Base-by-base conservation (phyloP, 2,888 invertebrate species). In the Rhabditoides inermis region DNA sequence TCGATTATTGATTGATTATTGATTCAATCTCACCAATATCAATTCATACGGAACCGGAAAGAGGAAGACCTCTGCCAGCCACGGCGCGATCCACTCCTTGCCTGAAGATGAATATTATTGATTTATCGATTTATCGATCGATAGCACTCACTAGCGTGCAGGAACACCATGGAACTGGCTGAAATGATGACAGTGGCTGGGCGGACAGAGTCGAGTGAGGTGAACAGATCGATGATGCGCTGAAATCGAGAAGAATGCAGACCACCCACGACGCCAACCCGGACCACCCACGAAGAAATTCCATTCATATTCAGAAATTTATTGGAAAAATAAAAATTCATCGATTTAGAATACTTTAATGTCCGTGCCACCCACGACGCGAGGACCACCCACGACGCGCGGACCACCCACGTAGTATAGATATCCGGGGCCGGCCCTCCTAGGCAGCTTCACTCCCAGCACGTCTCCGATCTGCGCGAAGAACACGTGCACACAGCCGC, bases 401-500 rank as follows among this genome's bases (percentile, higher is more conserved):
- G 25, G 28, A n/a, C 40, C 22, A 51, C 61, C 47, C 26, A 73
- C 73, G 49, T 69, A 62, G 40, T 70, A 73, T 20, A 73, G 42
- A 47, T 71, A 73, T 36, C 72, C 72, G 0, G 72, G 61, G 3
- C 73, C 73, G 32, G 57, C 60, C 48, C 72, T 27, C 30, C 56
- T 49, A 0, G 72, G 72, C 39, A 73, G 45, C n/a, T 61, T 55
- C 6, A 73, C 60, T 2, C 73, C 73, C 5, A 73, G 52, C 12
- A 65, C 56, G 25, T 70, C 68, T 2, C 73, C 72, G 45, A 74
- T 65, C 50, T 73, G 73, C 12, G 73, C 68, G 45, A 73, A 73
- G 49, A 73, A 70, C 0, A 73, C 73, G 44, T 73, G 73, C 20
- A 74, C 65, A 25, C 68, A 69, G 20, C 73, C 73, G n/a, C 73